phyloP scores from a whole-genome alignment of 2,888 invertebrate species.

The Drosophila falleni region DNA sequence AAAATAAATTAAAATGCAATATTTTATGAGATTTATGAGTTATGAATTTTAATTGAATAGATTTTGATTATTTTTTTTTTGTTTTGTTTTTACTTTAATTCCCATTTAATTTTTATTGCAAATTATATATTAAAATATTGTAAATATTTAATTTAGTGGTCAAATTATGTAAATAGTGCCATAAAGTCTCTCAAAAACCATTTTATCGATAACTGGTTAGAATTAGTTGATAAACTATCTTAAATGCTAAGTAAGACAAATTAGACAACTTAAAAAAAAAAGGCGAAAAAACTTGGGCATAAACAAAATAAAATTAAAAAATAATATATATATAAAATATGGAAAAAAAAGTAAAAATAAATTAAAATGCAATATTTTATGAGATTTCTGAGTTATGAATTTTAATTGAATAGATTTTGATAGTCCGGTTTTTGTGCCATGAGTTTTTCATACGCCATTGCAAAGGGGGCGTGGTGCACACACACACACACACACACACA shows the following conservation, averaged over 20 bases:
- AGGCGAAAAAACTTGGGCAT: background rate
- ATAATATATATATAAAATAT: conserved; percentile 4
- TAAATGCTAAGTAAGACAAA: conserved; percentile 40
- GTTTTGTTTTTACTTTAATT: conserved; percentile 38
- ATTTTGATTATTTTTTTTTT: conserved; percentile 63
- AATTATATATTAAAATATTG: conserved; percentile 28
- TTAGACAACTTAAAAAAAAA: conserved; percentile 33
- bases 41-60: conserved; percentile 72
- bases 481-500: conserved; percentile 33
- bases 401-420: conserved; percentile 75
- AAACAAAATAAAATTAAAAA: conserved; percentile 17
- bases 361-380: conserved; percentile 69
- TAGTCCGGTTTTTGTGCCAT: conserved; percentile 45
- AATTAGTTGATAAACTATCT: background rate
- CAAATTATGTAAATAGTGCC: conserved; percentile 2
- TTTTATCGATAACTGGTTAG: background rate
- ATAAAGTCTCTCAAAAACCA: background rate
- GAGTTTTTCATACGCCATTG: conserved; percentile 25
- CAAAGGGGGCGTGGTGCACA: conserved; percentile 52
- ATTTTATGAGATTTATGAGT: conserved; percentile 67
- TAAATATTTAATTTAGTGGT: conserved; percentile 2
- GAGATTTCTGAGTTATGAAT: conserved; percentile 66
- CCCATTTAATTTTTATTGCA: conserved; percentile 55
- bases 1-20: conserved; percentile 63
- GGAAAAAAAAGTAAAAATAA: background rate